phyloP scores from a whole-genome alignment of 1,140 invertebrate genomes.

The Pentalonia nigronervosa region DNA sequence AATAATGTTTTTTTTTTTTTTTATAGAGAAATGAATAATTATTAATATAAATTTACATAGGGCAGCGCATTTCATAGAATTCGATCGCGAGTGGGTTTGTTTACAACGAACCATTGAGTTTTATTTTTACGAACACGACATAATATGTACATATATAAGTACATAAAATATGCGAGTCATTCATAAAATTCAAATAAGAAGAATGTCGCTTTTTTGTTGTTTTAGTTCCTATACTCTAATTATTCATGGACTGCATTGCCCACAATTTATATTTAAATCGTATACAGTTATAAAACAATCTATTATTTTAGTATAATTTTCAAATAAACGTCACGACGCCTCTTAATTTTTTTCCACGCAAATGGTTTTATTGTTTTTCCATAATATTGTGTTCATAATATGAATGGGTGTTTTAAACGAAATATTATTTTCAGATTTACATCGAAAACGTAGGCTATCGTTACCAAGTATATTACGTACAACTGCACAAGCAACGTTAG shows the following conservation, averaged over 20 bases:
- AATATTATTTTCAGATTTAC: neutral
- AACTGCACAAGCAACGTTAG: neutral
- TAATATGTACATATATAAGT: neutral
- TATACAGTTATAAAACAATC: neutral
- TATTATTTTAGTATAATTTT: slow-evolving; percentile 17
- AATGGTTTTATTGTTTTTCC: neutral
- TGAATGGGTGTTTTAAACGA: neutral
- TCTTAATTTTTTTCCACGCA: neutral
- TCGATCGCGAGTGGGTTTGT: slow-evolving; percentile 9
- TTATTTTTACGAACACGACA: neutral
- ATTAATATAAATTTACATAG: neutral
- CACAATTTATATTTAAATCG: neutral
- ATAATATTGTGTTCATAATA: neutral
- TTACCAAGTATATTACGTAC: neutral
- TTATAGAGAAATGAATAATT: neutral
- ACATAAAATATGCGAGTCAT: slow-evolving; percentile 4
- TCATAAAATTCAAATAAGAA: neutral
- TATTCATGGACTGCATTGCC: neutral
- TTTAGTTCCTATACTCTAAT: neutral
- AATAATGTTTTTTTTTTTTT: neutral
- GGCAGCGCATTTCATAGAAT: neutral
- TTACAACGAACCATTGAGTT: neutral
- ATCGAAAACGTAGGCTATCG: neutral
- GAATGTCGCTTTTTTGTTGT: neutral
- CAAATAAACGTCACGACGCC: slow-evolving; percentile 4